phyloP scores from a whole-genome alignment of 2,888 invertebrate genomes.

The Sylvicola fuscatus region DNA sequence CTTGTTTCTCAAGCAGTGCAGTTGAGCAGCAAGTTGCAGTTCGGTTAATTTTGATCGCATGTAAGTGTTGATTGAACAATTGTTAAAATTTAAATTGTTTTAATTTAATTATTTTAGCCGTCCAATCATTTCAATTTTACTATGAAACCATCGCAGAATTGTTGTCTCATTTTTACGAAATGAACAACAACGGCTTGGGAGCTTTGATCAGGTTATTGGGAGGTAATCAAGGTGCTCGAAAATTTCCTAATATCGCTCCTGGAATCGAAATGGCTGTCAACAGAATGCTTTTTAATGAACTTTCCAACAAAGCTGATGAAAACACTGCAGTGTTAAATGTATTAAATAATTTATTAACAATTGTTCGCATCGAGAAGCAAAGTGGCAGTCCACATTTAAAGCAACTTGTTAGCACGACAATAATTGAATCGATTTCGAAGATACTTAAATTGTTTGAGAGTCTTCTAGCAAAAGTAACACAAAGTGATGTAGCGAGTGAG shows the following conservation, averaged over 20 bases:
- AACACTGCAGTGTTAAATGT: slow-evolving; percentile 20
- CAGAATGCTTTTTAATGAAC: slow-evolving; percentile 18
- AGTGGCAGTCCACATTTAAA: slow-evolving; percentile 14
- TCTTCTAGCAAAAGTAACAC: background rate
- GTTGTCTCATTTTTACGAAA: slow-evolving; percentile 15
- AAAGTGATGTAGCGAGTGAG: background rate
- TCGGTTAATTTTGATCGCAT: slow-evolving; percentile 31
- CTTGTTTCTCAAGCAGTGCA: slow-evolving; percentile 28
- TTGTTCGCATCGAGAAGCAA: slow-evolving; percentile 24
- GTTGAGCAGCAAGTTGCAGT: slow-evolving; percentile 37
- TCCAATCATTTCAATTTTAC: slow-evolving; percentile 22
- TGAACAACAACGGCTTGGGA: slow-evolving; percentile 17
- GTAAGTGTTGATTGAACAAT: slow-evolving; percentile 24
- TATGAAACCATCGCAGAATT: slow-evolving; percentile 24
- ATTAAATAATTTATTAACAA: slow-evolving; percentile 26
- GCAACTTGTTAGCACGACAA: slow-evolving; percentile 13
- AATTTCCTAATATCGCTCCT: slow-evolving; percentile 19
- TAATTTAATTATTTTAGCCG: slow-evolving; percentile 12
- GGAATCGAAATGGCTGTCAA: slow-evolving; percentile 23
- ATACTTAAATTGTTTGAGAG: slow-evolving; percentile 18
- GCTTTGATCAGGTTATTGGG: slow-evolving; percentile 20
- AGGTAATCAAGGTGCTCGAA: slow-evolving; percentile 19
- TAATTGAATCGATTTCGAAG: slow-evolving; percentile 20
- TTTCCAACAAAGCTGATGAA: slow-evolving; percentile 17
- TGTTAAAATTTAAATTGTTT: background rate